These are phyloP conservation scores for Otocyon megalotis DNA, from an alignment of 2,113 vertebrate species.

Conservation along the genomic window DNA sequence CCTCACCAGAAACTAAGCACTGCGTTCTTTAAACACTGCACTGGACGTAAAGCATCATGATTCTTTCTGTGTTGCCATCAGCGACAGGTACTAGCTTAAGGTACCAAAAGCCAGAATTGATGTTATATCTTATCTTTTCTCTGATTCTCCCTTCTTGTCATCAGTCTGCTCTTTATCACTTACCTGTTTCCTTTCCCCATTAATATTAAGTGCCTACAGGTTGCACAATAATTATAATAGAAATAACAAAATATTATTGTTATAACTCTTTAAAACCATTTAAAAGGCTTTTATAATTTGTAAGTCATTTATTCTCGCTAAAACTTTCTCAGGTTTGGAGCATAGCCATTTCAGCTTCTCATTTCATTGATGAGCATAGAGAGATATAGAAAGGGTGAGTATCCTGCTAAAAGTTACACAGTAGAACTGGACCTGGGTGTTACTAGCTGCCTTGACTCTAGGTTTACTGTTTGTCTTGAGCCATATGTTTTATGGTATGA, in stretches of 20 bases:
- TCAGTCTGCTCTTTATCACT: slow-evolving; percentile 56
- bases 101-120: slow-evolving; percentile 60
- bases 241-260: not conserved
- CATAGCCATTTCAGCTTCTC: not conserved
- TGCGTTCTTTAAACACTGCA: slow-evolving; percentile 51
- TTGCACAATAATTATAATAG: slow-evolving; percentile 42
- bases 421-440: not conserved
- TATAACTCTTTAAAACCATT: not conserved
- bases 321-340: not conserved
- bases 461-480: not conserved
- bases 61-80: slow-evolving; percentile 34
- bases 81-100: slow-evolving; percentile 26
- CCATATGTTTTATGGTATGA: slow-evolving; percentile 4
- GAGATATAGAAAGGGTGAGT: not conserved
- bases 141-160: slow-evolving; percentile 48
- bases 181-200: slow-evolving; percentile 60
- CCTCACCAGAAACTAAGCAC: slow-evolving; percentile 59
- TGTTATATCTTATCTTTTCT: slow-evolving; percentile 55
- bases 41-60: slow-evolving; percentile 26
- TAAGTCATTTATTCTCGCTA: slow-evolving; percentile 42
- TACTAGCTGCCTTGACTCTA: not conserved
- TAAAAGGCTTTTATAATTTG: not conserved
- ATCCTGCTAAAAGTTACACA: not conserved
- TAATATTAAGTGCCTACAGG: slow-evolving; percentile 54
- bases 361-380: not conserved